Base-by-base conservation (phyloP, 2,113 vertebrate genomes). In the Naja naja region DNA sequence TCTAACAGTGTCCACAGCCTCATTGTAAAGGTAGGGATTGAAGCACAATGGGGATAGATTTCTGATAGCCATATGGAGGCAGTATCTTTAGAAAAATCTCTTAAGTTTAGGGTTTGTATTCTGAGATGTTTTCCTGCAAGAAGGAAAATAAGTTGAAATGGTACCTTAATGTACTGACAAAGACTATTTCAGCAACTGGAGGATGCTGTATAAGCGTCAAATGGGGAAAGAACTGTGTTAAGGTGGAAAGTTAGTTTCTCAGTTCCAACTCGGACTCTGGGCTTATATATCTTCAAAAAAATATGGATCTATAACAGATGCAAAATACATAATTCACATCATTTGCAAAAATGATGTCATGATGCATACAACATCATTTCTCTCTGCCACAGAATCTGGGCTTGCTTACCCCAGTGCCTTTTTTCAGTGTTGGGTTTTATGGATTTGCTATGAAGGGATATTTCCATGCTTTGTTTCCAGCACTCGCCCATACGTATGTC, bases 1-100 rank as follows among this genome's bases (percentile, higher is more conserved):
- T 97, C 97, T 91, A 94, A 55, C 95, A 96, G 97, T 4, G 96
- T 95, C 85, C 98, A 98, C 86, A 69, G 97, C 20, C 97, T 98
- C 85, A 96, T 98, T 0, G 64, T 98, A 85, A 98, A 98, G 98
- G 98, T 98, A 96, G 25, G 92, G 23, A 58, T 27, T 58, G 74
- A 81, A 81, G 34, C 74, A 43, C 3, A 9, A 43, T 23, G 18
- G 1, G 7, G 34, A 43, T 81, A 74, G 16, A 6, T 20, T 74
- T 74, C n/a, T 74, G 69, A 20, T 74, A 39, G 0, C 23, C 45
- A 49, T 49, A 27, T 5, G 23, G 43, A 47, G 9, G 47, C 45
- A 16, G 85, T 3, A 4, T 86, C 45, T 49, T 47, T 49, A 11
- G 10, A 49, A 87, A 87, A 18, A 47, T 47, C n/a, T 34, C 69